A percentile compares a stretch with the other conserved stretches of the same genome.
These are phyloP conservation scores for Sebastes kiyomatsui DNA, from an alignment of 2,797 vertebrate genomes.

Conservation along the genomic window DNA sequence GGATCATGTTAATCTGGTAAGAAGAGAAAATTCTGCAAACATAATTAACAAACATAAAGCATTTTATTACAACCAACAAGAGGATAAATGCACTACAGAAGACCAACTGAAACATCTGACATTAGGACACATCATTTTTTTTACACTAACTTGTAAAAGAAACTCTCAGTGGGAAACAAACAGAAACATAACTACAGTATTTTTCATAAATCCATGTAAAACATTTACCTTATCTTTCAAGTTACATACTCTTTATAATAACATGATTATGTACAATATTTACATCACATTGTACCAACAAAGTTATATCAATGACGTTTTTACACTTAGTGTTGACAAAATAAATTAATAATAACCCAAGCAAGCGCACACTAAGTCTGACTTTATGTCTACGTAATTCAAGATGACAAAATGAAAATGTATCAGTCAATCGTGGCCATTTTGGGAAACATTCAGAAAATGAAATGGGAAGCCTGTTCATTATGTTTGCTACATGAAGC, in stretches of 20 bases:
- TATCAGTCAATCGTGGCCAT: background rate
- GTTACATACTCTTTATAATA: conserved; percentile 40
- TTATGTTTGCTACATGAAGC: conserved; percentile 66
- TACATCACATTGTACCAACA: conserved; percentile 48
- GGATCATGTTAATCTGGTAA: background rate
- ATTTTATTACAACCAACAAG: conserved; percentile 65
- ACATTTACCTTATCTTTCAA: conserved; percentile 40
- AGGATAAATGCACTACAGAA: conserved; percentile 33
- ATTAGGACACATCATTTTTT: background rate
- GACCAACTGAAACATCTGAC: conserved; percentile 37
- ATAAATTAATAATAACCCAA: conserved; percentile 19
- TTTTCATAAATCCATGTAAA: conserved; percentile 44
- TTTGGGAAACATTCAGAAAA: conserved; percentile 21
- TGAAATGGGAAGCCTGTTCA: conserved; percentile 6
- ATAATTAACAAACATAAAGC: conserved; percentile 56
- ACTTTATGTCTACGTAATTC: background rate
- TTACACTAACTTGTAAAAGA: background rate
- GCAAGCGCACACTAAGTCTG: conserved; percentile 8
- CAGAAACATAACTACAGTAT: background rate
- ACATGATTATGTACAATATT: conserved; percentile 59
- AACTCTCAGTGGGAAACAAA: background rate
- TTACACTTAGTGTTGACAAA: conserved; percentile 18
- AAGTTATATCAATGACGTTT: conserved; percentile 9
- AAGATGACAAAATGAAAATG: background rate
- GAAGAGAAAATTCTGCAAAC: background rate